phyloP scores from a whole-genome alignment of 1,140 invertebrate species.

The Lasioglossum albipes region DNA sequence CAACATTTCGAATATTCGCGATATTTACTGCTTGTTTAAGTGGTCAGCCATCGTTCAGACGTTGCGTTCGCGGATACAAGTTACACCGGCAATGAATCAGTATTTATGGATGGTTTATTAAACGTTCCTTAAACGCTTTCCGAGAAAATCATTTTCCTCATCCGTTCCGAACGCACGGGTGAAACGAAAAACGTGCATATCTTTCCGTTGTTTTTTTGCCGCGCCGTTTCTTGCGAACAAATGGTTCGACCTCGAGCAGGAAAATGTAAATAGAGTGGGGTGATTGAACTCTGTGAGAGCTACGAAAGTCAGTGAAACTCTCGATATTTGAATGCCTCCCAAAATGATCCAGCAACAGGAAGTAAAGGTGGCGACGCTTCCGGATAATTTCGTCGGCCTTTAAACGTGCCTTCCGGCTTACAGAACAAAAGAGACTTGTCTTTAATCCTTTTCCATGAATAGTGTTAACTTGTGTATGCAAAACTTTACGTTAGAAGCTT shows the following conservation, averaged over 20 bases:
- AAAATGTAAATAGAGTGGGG: constrained; percentile 42
- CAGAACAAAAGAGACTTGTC: too few species aligned
- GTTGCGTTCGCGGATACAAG: constrained; percentile 6
- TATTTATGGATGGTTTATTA: constrained; percentile 41
- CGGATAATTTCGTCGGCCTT: constrained; percentile 31
- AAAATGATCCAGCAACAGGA: not conserved
- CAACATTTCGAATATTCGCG: constrained; percentile 37
- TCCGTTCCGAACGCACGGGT: not conserved
- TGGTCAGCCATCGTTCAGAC: not conserved
- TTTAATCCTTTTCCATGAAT: too few species aligned
- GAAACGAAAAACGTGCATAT: not conserved
- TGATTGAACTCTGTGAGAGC: constrained; percentile 31
- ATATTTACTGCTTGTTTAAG: constrained; percentile 32
- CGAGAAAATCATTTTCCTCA: not conserved
- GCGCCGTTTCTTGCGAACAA: not conserved
- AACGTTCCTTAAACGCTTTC: constrained; percentile 11
- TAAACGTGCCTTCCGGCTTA: too few species aligned
- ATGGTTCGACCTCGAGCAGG: constrained; percentile 16
- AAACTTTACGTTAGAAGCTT: too few species aligned
- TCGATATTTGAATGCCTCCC: constrained; percentile 19
- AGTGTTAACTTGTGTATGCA: too few species aligned
- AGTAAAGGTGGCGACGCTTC: not conserved
- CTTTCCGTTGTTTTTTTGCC: not conserved
- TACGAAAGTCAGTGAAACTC: constrained; percentile 32
- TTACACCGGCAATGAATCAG: constrained; percentile 10